phyloP scores from a whole-genome alignment of 2,888 invertebrate genomes.

The Torymus auratus region DNA sequence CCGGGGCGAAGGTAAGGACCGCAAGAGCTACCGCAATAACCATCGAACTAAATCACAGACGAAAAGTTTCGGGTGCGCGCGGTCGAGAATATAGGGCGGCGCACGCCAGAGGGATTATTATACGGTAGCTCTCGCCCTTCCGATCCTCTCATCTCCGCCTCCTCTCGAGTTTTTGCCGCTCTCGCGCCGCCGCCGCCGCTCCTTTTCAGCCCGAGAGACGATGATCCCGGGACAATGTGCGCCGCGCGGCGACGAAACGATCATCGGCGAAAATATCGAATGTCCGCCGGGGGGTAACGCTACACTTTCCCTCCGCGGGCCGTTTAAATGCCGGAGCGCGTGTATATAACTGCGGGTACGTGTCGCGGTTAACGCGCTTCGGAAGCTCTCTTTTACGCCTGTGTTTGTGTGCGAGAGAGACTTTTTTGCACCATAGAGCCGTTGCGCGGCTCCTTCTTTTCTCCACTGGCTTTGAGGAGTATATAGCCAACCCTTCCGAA shows the following conservation, averaged over 20 bases:
- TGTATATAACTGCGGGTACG: no score
- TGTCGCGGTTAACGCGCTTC: no score
- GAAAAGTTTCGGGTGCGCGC: no score
- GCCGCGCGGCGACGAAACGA: slow-evolving; percentile 63
- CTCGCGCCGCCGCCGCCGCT: background rate
- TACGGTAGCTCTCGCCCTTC: slow-evolving; percentile 6
- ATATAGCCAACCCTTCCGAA: no score
- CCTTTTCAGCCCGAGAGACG: slow-evolving; percentile 13
- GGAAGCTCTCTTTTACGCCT: no score
- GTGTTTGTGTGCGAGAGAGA: background rate
- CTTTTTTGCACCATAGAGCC: background rate
- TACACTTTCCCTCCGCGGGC: slow-evolving; percentile 69
- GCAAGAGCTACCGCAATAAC: no score
- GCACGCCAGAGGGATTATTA: slow-evolving; percentile 5
- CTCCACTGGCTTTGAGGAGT: no score
- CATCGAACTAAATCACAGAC: no score
- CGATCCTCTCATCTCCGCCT: no score
- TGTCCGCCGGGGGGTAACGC: slow-evolving; percentile 71
- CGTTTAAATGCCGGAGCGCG: slow-evolving; percentile 70
- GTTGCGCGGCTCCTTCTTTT: background rate
- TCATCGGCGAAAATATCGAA: slow-evolving; percentile 75
- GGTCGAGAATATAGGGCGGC: slow-evolving; percentile 7
- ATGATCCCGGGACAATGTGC: background rate
- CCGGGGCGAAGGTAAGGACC: no score
- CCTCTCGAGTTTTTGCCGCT: no score